Evolutionary conservation across 2,888 invertebrate genomes (phyloP).

Genomic region (Diadegma fenestrale): DNA sequence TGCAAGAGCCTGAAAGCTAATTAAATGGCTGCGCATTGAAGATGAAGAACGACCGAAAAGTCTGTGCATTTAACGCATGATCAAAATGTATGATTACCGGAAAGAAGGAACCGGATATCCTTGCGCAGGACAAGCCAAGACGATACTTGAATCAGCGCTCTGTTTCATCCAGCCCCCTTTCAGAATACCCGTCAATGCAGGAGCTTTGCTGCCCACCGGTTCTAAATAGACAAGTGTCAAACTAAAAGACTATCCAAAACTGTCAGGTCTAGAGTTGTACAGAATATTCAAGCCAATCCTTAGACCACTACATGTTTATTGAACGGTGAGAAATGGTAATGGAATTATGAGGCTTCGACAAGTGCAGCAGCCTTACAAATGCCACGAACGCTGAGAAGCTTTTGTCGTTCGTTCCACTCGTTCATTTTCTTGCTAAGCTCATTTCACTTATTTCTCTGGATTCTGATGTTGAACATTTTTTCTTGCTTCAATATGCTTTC

Average conservation of each 20-base stretch:
- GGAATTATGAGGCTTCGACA: slow-evolving; percentile 46
- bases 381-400: slow-evolving; percentile 39
- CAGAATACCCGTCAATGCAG: slow-evolving; percentile 89
- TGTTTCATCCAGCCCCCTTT: slow-evolving; percentile 90
- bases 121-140: slow-evolving; percentile 90
- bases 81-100: slow-evolving; percentile 82
- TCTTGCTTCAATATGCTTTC: background rate
- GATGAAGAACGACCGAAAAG: background rate
- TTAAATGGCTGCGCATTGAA: background rate
- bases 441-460: background rate
- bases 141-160: slow-evolving; percentile 88
- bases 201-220: slow-evolving; percentile 88
- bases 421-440: background rate
- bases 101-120: slow-evolving; percentile 89
- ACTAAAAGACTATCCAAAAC: background rate
- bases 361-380: slow-evolving; percentile 47
- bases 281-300: background rate
- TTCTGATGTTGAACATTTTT: background rate
- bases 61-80: background rate
- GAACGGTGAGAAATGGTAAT: slow-evolving; percentile 40
- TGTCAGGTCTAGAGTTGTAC: background rate
- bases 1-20: background rate
- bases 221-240: slow-evolving; percentile 77
- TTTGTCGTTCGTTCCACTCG: slow-evolving; percentile 3
- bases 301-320: background rate